These are phyloP conservation scores for Gadus macrocephalus DNA, from an alignment of 2,113 vertebrate species.

Conservation along the genomic window DNA sequence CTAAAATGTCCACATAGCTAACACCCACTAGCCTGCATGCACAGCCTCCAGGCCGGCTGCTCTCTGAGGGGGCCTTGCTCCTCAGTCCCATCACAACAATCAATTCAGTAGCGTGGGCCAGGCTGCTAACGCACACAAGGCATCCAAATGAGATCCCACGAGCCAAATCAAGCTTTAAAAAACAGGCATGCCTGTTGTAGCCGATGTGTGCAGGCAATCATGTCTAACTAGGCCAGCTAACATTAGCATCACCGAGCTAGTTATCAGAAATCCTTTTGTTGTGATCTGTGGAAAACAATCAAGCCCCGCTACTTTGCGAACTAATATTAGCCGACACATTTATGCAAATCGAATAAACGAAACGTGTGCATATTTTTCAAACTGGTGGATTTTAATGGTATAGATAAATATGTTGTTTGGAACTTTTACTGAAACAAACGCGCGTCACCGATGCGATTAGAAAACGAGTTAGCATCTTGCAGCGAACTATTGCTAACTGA, in stretches of 20 bases:
- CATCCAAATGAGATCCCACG: not conserved
- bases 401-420: not conserved
- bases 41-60: conserved; percentile 45
- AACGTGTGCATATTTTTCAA: no score
- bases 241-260: conserved; percentile 55
- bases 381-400: not conserved
- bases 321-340: conserved; percentile 7
- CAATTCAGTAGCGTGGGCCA: conserved; percentile 21
- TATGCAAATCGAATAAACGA: not conserved
- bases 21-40: conserved; percentile 20
- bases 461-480: conserved; percentile 53
- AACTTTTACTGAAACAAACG: conserved; percentile 27
- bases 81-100: conserved; percentile 42
- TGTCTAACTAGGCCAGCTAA: conserved; percentile 36
- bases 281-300: conserved; percentile 60
- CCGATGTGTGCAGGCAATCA: not conserved
- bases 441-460: not conserved
- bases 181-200: not conserved
- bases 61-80: conserved; percentile 38
- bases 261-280: conserved; percentile 73
- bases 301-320: conserved; percentile 32
- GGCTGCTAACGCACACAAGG: not conserved
- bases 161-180: not conserved
- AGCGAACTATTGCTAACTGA: conserved; percentile 51
- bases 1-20: conserved; percentile 30